Evolutionary conservation across 1,140 invertebrate species (phyloP).

Genomic region (Caenorhabditis latens): DNA sequence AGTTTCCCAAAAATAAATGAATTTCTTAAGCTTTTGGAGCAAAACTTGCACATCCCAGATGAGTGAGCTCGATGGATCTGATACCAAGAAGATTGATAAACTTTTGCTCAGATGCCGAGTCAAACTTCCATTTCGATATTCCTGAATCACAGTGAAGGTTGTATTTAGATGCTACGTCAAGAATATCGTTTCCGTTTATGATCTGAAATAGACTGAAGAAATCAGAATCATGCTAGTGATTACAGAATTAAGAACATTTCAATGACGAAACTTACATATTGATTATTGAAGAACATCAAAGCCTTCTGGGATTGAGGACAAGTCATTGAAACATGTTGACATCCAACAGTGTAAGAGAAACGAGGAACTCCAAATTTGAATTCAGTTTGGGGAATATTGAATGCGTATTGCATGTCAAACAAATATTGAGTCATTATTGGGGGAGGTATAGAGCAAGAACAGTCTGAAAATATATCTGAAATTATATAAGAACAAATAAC

Average conservation of each 20-base stretch:
- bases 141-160: conserved; percentile 2
- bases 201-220: neutral
- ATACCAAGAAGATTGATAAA: neutral
- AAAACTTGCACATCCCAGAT: conserved; percentile 18
- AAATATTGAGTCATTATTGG: neutral
- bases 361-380: neutral
- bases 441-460: neutral
- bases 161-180: neutral
- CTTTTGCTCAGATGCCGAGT: neutral
- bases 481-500: neutral
- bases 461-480: neutral
- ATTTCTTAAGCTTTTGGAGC: neutral
- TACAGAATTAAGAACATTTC: too few relatives aligned
- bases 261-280: neutral
- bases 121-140: neutral
- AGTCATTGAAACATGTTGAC: conserved; percentile 29
- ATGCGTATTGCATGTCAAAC: conserved; percentile 13
- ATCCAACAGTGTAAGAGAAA: conserved; percentile 9
- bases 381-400: neutral
- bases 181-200: neutral
- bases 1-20: neutral
- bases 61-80: neutral
- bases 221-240: too few relatives aligned
- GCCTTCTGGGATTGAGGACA: neutral
- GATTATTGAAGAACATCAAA: conserved; percentile 21